Percentiles rank a stretch among this genome's conserved stretches.
These are phyloP conservation scores for Rhinolophus ferrumequinum DNA, from an alignment of 2,113 vertebrate species.

Conservation along the genomic window DNA sequence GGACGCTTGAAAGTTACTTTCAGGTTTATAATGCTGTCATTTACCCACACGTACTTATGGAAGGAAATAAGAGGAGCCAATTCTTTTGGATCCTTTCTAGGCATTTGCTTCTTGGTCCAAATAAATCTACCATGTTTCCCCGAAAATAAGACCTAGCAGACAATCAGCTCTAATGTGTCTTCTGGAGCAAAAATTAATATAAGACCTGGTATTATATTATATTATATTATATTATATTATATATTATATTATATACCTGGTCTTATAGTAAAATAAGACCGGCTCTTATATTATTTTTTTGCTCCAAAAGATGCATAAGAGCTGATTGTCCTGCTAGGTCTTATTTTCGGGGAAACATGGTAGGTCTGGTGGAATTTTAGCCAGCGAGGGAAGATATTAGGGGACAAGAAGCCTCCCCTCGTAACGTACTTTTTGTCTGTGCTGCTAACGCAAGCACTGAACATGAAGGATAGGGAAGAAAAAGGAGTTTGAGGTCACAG, in stretches of 20 bases:
- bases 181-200: too few species aligned
- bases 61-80: background rate
- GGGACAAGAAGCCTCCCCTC: background rate
- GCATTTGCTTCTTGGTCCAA: background rate
- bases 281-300: too few species aligned
- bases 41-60: background rate
- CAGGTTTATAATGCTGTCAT: background rate
- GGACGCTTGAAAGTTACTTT: background rate
- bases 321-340: too few species aligned
- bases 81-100: background rate
- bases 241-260: too few species aligned
- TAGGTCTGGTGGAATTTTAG: background rate
- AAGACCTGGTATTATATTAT: too few species aligned
- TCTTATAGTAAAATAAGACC: too few species aligned
- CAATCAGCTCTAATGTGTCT: too few species aligned
- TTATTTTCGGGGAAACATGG: too few species aligned
- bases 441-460: background rate
- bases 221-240: too few species aligned
- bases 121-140: background rate
- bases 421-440: background rate
- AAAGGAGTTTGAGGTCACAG: background rate
- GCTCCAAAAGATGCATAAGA: too few species aligned
- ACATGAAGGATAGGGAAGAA: background rate
- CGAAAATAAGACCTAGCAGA: too few species aligned
- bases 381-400: background rate